Percentiles rank a stretch among this genome's conserved stretches.
These are phyloP conservation scores for Trichoplusia ni DNA, from an alignment of 1,140 invertebrate genomes.

Conservation along the genomic window DNA sequence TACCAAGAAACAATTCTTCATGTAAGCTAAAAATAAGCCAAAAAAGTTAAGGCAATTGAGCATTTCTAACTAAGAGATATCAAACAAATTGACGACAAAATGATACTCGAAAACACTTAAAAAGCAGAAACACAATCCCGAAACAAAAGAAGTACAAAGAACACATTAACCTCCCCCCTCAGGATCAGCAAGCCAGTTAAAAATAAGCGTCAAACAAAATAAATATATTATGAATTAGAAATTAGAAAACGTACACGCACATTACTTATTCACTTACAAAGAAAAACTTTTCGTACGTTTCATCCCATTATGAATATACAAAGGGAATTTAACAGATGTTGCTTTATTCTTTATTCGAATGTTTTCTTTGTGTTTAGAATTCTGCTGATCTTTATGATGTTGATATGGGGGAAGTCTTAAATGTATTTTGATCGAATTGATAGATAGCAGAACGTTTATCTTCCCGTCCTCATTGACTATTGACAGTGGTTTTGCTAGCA, in stretches of 20 bases:
- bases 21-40: no score
- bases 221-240: conserved; percentile 1
- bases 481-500: no score
- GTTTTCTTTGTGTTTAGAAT: conserved; percentile 5
- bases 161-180: not conserved
- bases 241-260: conserved; percentile 7
- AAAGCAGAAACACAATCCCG: not conserved
- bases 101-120: no score
- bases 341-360: conserved; percentile 20
- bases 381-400: not conserved
- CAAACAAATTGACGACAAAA: no score
- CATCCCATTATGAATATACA: conserved; percentile 12
- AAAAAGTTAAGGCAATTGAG: no score
- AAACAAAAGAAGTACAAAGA: not conserved
- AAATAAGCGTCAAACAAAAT: conserved; percentile 4
- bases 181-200: not conserved
- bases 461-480: no score
- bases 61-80: no score
- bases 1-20: no score
- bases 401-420: not conserved
- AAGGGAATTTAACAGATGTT: conserved; percentile 10
- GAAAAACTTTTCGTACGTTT: not conserved
- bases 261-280: conserved; percentile 11
- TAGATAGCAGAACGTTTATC: no score
- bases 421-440: no score